phyloP scores from a whole-genome alignment of 2,113 vertebrate species.

The Tenrec ecaudatus region DNA sequence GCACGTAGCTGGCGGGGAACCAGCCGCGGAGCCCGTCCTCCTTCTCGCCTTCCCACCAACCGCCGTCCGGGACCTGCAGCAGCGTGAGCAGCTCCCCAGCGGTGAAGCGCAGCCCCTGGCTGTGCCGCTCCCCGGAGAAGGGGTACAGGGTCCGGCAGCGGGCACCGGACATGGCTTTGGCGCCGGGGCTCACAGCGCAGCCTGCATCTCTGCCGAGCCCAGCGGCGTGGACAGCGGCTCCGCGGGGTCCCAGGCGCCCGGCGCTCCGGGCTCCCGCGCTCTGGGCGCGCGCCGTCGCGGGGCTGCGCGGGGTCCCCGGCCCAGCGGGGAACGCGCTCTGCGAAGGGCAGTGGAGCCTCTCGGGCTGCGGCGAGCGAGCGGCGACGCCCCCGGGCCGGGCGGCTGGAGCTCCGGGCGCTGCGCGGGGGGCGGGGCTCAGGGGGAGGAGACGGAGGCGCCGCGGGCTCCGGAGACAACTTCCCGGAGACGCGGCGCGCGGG shows the following conservation, averaged over 20 bases:
- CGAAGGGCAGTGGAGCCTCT: slow-evolving; percentile 1
- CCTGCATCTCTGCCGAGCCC: slow-evolving; percentile 69
- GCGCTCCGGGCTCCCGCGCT: slow-evolving; percentile 72
- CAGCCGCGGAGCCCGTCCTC: slow-evolving; percentile 94
- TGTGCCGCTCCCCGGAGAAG: slow-evolving; percentile 94
- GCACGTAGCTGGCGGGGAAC: slow-evolving; percentile 98
- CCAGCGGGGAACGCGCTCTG: slow-evolving; percentile 7
- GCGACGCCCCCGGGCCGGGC: slow-evolving; percentile 79
- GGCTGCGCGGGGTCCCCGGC: slow-evolving; percentile 54
- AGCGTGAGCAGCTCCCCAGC: slow-evolving; percentile 94
- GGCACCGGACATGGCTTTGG: slow-evolving; percentile 74
- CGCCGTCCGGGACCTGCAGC: slow-evolving; percentile 93
- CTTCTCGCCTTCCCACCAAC: slow-evolving; percentile 99
- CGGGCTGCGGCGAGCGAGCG: slow-evolving; percentile 44
- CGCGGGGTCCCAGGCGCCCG: slow-evolving; percentile 75
- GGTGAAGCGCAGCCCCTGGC: slow-evolving; percentile 94
- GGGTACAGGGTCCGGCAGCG: slow-evolving; percentile 94
- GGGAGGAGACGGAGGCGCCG: slow-evolving; percentile 68
- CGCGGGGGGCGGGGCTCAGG: slow-evolving; percentile 72
- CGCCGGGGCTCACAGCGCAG: slow-evolving; percentile 73
- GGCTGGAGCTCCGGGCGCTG: slow-evolving; percentile 54
- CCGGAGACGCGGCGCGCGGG: slow-evolving; percentile 54
- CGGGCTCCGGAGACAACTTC: slow-evolving; percentile 80
- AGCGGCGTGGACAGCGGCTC: slow-evolving; percentile 57
- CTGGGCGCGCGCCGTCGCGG: slow-evolving; percentile 75